Base-by-base conservation (phyloP, 2,113 vertebrate species). In the Dicrurus megarhynchus region DNA sequence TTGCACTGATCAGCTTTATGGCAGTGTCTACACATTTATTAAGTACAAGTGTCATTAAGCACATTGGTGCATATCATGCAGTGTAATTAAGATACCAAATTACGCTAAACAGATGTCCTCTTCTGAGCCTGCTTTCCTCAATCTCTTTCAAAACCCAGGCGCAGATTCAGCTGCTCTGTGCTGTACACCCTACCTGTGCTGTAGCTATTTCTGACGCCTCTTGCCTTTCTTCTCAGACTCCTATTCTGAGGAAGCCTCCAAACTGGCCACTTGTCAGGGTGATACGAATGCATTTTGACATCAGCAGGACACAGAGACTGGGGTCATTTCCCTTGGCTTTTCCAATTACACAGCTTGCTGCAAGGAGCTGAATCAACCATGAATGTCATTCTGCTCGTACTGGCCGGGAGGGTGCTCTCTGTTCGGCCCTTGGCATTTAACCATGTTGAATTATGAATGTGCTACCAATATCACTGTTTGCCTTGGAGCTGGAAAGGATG, bases 371-470 rank as follows among this genome's bases (percentile, higher is more conserved):
- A 97, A 97, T 98, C 98, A 97, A 97, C 97, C 97, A 98, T 96
- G 95, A 98, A 98, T 97, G 97, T 98, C 98, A 98, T 91, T 95
- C 94, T 96, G 93, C 93, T 97, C 73, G 19, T 92, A 90, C 68
- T 94, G 90, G 73, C 53, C 3, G 28, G 83, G 30, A 87, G 90
- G 94, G 93, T 97, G 86, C 89, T 97, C 87, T 96, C 90, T 91
- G 70, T 90, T 81, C 6, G 26, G 95, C 97, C 96, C 83, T 94
- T 97, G 97, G 96, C 97, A 98, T 98, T 98, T 98, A 97, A 97
- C 97, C 75, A 97, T 89, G 93, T 73, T 98, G 97, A 98, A 98
- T 98, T 98, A 98, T 98, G 97, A 98, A 98, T 98, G 97, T 96
- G 93, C 75, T 97, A 97, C 97, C 95, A 95, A 96, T 98, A 95